Evolutionary conservation across 2,797 vertebrate species (phyloP).

Genomic region (Petrocephalus sullivani): DNA sequence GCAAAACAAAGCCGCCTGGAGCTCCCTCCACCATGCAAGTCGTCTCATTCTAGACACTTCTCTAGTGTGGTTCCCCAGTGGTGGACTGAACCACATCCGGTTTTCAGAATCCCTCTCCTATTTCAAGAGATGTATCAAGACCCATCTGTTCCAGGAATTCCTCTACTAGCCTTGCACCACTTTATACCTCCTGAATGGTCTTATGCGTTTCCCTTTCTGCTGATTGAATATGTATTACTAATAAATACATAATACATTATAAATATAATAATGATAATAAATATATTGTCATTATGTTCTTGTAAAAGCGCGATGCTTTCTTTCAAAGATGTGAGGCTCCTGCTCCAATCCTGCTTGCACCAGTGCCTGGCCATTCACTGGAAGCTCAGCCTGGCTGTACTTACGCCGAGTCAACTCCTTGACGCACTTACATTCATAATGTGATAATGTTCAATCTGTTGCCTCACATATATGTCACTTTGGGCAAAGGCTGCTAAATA

Average conservation of each 20-base stretch:
- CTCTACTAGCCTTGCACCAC: not conserved
- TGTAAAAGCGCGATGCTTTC: not conserved
- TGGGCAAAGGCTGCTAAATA: not conserved
- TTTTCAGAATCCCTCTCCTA: not conserved
- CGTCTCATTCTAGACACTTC: not conserved
- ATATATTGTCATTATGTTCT: too few species aligned
- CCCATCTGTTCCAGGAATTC: not conserved
- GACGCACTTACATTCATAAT: not conserved
- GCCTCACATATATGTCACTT: not conserved
- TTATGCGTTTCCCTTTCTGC: not conserved
- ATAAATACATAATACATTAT: too few species aligned
- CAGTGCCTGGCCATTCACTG: not conserved
- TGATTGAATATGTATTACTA: not conserved
- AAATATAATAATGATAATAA: too few species aligned
- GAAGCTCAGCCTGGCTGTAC: not conserved
- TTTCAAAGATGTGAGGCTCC: not conserved
- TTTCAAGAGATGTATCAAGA: not conserved
- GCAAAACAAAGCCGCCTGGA: not conserved
- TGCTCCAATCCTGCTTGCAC: not conserved
- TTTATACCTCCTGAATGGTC: not conserved
- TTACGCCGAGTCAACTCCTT: not conserved
- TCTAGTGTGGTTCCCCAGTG: not conserved
- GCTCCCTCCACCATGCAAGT: not conserved
- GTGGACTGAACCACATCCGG: not conserved
- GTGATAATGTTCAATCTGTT: not conserved